Conservation (phyloP, 2,797 vertebrate genomes). For the Euphonia xanthogaster region DNA sequence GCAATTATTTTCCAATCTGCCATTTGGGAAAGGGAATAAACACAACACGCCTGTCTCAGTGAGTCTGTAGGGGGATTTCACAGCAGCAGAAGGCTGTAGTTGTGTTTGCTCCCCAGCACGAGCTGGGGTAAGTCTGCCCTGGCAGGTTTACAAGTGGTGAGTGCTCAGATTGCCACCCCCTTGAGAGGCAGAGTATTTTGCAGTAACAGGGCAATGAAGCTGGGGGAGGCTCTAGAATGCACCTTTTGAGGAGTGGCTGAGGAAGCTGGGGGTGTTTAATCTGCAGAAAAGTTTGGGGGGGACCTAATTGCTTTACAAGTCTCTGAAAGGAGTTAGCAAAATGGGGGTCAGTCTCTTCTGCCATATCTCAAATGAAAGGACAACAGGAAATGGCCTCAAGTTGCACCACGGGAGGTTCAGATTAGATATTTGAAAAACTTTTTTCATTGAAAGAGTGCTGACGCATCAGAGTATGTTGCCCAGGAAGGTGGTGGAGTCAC, state of each 20-base stretch:
- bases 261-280: not conserved
- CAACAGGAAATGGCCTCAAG: not conserved
- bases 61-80: not conserved
- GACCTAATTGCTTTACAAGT: not conserved
- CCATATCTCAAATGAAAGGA: not conserved
- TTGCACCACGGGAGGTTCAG: not conserved
- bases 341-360: fast-evolving
- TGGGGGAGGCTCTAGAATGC: not conserved
- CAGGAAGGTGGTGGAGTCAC: not conserved
- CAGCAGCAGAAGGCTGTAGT: not conserved
- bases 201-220: not conserved
- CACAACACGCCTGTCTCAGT: not conserved
- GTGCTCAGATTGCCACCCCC: not conserved
- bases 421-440: fast-evolving
- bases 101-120: not conserved
- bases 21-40: slow-evolving; percentile 42
- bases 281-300: not conserved
- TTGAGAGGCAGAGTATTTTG: not conserved
- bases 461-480: not conserved
- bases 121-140: not conserved
- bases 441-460: not conserved
- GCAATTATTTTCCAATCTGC: slow-evolving; percentile 30
- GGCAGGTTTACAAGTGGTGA: not conserved
- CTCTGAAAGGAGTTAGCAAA: not conserved
- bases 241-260: not conserved